Percentiles rank a stretch among this genome's conserved stretches.
Evolutionary conservation across 2,113 vertebrate species (phyloP).

Genomic region (Scartelaos histophorus): DNA sequence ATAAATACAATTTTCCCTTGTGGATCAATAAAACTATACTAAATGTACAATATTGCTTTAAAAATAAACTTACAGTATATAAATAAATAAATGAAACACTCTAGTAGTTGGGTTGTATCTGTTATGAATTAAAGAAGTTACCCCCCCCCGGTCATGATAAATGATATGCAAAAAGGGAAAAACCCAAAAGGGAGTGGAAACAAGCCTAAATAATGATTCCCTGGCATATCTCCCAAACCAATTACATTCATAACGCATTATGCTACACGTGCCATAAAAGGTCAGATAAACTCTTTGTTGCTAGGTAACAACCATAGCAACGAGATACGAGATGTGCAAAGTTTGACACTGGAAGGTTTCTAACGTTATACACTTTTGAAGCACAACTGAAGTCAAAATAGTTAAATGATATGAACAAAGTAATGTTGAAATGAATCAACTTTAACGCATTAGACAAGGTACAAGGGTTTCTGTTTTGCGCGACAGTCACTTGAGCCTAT

Average conservation of each 20-base stretch:
- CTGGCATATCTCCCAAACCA: no score
- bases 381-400: not conserved
- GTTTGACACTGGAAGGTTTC: not conserved
- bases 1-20: no score
- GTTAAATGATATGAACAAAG: not conserved
- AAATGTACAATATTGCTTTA: no score
- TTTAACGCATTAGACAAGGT: not conserved
- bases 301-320: conserved; percentile 5
- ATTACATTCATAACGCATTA: not conserved
- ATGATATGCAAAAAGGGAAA: no score
- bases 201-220: no score
- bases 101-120: no score
- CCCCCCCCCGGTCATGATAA: no score
- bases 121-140: no score
- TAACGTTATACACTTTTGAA: not conserved
- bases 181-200: no score
- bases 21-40: no score
- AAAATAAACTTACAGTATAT: no score
- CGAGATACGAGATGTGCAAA: not conserved
- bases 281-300: not conserved
- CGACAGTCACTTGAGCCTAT: conserved; percentile 1
- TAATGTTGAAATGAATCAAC: not conserved
- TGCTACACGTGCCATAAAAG: not conserved
- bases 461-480: not conserved
- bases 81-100: no score